Evolutionary conservation across 2,113 vertebrate species (phyloP), one percentile per base, ranked within the genome.

Genomic region (Herpailurus yagouaroundi): DNA sequence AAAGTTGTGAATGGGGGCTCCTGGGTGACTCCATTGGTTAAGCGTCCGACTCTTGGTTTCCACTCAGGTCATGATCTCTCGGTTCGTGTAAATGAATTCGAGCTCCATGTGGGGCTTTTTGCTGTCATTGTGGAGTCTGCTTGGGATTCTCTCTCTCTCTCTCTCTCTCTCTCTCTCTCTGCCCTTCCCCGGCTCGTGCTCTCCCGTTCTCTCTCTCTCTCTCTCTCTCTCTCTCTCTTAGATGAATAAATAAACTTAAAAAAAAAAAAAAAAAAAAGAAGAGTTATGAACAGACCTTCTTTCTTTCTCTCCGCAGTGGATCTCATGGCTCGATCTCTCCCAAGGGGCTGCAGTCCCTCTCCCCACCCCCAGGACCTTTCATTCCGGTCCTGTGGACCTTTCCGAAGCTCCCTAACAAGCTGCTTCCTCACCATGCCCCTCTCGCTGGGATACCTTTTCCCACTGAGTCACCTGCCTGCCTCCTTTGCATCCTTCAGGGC

Each of bases 381-480:
- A 0, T 60, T 38, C 77, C 2, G 0, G 7, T n/a, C 45, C 29
- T 19, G 0, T 0, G 4, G n/a, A 29, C 31, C 6, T 11, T 64
- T 79, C 85, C 21, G 19, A 3, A 3, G 21, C 41, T 23, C 41
- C 52, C 52, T 48, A 12, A 31, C 12, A 1, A 15, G 12, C 4
- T 1, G 45, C 25, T 5, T 66, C 55, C 41, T 68, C 41, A 11
- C 21, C 50, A 52, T 11, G 60, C 57, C 23, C 10, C 36, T 64
- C 74, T 9, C 0, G 4, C 7, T 36, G 55, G 89, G 33, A 31
- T 2, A 31, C 31, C 69, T 31, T 89, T 23, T 33, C 79, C 27
- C 38, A 12, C 6, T n/a, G 89, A 87, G 7, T 69, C 89, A 88
- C 3, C 74, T 29, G 27, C 50, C 16, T 18, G 36, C 66, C 33